These are phyloP conservation scores for Pocota personata DNA, from an alignment of 2,888 invertebrate genomes.

Conservation along the genomic window DNA sequence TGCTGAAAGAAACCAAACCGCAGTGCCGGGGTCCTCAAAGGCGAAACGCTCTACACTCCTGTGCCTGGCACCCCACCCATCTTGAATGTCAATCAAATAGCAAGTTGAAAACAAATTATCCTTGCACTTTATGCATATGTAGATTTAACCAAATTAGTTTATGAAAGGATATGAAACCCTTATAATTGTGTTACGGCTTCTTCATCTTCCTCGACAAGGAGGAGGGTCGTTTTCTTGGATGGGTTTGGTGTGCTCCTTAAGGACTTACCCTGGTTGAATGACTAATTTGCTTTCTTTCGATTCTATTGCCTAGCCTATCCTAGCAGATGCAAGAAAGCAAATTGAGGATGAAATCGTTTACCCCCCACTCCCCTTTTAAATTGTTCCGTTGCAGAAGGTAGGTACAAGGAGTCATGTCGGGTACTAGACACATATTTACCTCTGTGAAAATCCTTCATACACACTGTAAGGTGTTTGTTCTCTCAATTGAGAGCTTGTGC, in stretches of 20 bases:
- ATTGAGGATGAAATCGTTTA: constrained; percentile 35
- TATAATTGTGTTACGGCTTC: constrained; percentile 62
- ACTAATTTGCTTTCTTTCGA: constrained; percentile 61
- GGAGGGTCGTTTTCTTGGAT: not conserved
- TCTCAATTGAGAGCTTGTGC: constrained; percentile 17
- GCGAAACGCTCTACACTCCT: not conserved
- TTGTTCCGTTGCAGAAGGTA: not conserved
- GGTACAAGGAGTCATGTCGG: not conserved
- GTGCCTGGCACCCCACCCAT: not conserved
- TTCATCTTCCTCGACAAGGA: not conserved
- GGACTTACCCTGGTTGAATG: constrained; percentile 50
- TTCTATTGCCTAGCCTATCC: not conserved
- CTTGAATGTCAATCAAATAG: constrained; percentile 67
- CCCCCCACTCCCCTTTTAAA: not conserved
- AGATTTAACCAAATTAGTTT: constrained; percentile 68
- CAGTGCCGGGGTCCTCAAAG: constrained; percentile 50
- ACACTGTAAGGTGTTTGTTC: constrained; percentile 33
- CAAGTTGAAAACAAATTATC: constrained; percentile 70
- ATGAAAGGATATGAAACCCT: constrained; percentile 67
- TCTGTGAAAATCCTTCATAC: constrained; percentile 34
- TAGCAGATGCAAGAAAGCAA: constrained; percentile 28
- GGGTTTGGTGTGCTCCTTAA: not conserved
- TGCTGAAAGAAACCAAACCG: constrained; percentile 50
- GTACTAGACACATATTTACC: constrained; percentile 40
- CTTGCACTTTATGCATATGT: constrained; percentile 69